Evolutionary conservation across 2,888 invertebrate genomes (phyloP), one percentile per base, ranked within the genome.

Genomic region (Brenthis hecate): DNA sequence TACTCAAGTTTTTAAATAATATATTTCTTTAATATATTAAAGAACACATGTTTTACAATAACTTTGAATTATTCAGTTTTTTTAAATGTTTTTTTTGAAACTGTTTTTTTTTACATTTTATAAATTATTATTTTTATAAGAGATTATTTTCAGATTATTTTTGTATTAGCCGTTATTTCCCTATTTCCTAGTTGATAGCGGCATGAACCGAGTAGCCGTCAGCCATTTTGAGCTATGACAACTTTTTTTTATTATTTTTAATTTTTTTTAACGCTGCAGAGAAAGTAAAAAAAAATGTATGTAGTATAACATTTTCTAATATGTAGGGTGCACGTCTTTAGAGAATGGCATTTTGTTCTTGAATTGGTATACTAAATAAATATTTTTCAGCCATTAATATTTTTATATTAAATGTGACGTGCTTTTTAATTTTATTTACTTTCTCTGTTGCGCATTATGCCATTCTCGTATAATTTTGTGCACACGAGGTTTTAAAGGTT

Each of bases 221-320:
- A 68, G 63, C 62, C 54, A 54, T 65, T 70, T 74, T 71, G 73
- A 75, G 80, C 76, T 79, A 80, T 60, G 48, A 48, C 36, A 56
- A 16, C 2, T 6, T 14, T 56, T 43, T 60, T 50, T 82, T 81
- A 11, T 50, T 63, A 60, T 55, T 55, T 76, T 66, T 69, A 72
- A 79, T 79, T 75, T 80, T 79, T 79, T 82, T 81, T 76, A 73
- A 81, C 76, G 91, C 90, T 80, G 89, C 91, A 91, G 91, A 89
- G 91, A 91, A 91, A 91, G 89, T 91, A 89, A 91, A 87, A 86
- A 85, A 85, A 86, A 86, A 86, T 88, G 85, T 90, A 88, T 80
- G 88, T 89, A 88, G 79, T 71, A n/a, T 48, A 11, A 43, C 2
- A 50, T 72, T 54, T 68, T 65, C 65, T 68, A 65, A 56, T 60